A percentile compares a stretch with the other conserved stretches of the same genome.
These are phyloP conservation scores for Pandemis heparana DNA, from an alignment of 2,888 invertebrate species.

Conservation along the genomic window DNA sequence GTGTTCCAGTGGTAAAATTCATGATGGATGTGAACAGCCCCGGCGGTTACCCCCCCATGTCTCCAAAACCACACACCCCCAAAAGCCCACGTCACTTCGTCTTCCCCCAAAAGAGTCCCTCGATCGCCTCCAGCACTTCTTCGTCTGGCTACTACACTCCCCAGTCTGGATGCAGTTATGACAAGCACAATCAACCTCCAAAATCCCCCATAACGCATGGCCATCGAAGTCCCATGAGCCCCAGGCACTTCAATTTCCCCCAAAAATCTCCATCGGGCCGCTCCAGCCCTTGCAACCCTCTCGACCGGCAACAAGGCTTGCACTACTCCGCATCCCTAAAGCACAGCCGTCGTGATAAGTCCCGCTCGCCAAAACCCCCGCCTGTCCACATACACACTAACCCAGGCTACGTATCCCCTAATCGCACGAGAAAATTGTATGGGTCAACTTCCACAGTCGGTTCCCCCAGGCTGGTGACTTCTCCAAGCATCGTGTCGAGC, in stretches of 20 bases:
- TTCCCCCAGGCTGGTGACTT: constrained; percentile 74
- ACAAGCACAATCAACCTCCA: constrained; percentile 76
- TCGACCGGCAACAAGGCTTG: constrained; percentile 67
- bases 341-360: constrained; percentile 75
- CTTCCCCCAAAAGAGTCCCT: constrained; percentile 84
- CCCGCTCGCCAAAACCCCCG: constrained; percentile 79
- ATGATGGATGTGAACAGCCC: constrained; percentile 86
- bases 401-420: constrained; percentile 86
- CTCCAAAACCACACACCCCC: constrained; percentile 84
- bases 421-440: constrained; percentile 74
- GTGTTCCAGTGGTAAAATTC: constrained; percentile 52
- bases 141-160: constrained; percentile 85
- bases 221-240: constrained; percentile 86
- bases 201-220: constrained; percentile 84
- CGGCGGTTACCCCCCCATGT: constrained; percentile 83
- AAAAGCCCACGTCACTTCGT: constrained; percentile 86
- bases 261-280: constrained; percentile 78
- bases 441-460: constrained; percentile 79
- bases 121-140: constrained; percentile 82
- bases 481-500: constrained; percentile 81
- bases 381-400: constrained; percentile 87
- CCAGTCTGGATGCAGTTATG: constrained; percentile 81
- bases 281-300: constrained; percentile 71
- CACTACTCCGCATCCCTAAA: constrained; percentile 78
- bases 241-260: constrained; percentile 86